phyloP scores from a whole-genome alignment of 2,113 vertebrate genomes.

The Dolichotis patagonum region DNA sequence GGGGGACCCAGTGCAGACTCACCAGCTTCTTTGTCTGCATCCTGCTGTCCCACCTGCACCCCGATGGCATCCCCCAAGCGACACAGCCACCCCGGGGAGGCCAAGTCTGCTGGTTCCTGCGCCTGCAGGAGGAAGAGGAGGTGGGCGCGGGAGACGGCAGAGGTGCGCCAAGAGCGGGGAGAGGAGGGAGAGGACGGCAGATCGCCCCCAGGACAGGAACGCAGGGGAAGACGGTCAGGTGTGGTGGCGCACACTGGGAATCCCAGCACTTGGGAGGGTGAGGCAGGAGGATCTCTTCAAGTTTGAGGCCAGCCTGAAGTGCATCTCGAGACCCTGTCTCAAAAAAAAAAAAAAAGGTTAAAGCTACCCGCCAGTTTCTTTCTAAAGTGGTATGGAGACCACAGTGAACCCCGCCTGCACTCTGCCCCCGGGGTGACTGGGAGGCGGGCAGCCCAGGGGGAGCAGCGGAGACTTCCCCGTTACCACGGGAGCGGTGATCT shows the following conservation, averaged over 20 bases:
- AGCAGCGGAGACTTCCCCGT: no score
- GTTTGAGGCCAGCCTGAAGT: background rate
- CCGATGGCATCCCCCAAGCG: no score
- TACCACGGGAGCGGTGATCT: no score
- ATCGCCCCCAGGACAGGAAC: background rate
- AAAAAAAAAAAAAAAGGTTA: background rate
- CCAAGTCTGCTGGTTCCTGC: background rate
- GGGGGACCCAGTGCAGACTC: background rate
- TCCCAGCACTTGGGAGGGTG: background rate
- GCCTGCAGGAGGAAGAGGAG: background rate
- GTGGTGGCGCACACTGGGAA: background rate
- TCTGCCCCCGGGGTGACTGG: background rate
- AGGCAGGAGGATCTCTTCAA: background rate
- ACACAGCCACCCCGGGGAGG: background rate
- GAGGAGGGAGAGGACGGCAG: background rate
- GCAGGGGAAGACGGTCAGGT: background rate
- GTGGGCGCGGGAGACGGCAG: no score
- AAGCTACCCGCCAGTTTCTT: background rate
- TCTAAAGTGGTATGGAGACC: background rate
- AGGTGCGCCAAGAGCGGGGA: background rate
- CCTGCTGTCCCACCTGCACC: background rate
- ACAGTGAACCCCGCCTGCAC: background rate
- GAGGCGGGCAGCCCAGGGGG: background rate
- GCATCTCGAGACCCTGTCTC: background rate
- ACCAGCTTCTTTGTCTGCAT: background rate